Percentiles rank a stretch among this genome's conserved stretches.
These are phyloP conservation scores for Malurus alboscapulatus DNA, from an alignment of 2,113 vertebrate species.

Conservation along the genomic window DNA sequence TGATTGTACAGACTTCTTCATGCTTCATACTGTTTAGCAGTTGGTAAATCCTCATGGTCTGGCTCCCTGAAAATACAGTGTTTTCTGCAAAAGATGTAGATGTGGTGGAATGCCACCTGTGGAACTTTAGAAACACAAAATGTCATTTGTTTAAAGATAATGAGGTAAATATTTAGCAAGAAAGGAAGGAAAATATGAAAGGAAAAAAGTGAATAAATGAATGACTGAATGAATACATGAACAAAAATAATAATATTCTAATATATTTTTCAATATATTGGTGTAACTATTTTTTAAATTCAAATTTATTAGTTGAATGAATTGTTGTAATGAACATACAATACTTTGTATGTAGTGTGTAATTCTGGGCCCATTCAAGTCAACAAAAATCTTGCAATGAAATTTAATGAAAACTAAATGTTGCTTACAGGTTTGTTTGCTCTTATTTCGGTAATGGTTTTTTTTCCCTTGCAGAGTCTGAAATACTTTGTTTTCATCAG, in stretches of 20 bases:
- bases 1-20: neutral
- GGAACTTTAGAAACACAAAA: neutral
- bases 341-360: neutral
- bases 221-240: neutral
- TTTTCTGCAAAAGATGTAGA: neutral
- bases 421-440: neutral
- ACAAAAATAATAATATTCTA: neutral
- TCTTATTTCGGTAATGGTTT: neutral
- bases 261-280: neutral
- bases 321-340: neutral
- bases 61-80: neutral
- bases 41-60: neutral
- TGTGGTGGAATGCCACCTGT: neutral
- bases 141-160: neutral
- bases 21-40: neutral
- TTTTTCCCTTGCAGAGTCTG: neutral
- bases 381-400: neutral
- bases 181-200: neutral
- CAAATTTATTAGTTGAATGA: neutral
- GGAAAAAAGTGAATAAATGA: neutral
- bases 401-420: neutral
- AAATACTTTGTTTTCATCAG: neutral
- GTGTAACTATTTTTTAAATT: neutral
- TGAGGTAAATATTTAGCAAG: neutral
- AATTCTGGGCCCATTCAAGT: neutral